Conservation (phyloP, 1,140 invertebrate genomes). For the Zaprionus capensis region DNA sequence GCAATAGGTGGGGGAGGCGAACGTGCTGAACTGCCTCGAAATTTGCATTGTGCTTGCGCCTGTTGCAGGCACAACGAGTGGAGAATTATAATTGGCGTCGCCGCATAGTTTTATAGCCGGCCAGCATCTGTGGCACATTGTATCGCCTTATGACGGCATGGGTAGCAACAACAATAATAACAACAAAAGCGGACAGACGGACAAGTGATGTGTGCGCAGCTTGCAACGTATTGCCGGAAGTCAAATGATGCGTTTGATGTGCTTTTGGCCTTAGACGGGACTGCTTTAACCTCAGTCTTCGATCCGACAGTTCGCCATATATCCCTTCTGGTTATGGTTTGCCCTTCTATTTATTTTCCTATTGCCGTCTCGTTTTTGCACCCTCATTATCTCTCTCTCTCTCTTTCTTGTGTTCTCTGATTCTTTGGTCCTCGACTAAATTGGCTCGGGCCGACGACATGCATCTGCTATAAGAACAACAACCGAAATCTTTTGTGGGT, state of each 20-base stretch:
- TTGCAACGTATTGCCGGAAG: constrained; percentile 66
- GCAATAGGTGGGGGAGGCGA: background rate
- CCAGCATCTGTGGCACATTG: constrained; percentile 69
- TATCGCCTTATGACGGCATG: constrained; percentile 39
- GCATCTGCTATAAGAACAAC: constrained; percentile 24
- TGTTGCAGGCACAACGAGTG: constrained; percentile 44
- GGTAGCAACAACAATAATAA: constrained; percentile 31
- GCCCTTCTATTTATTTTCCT: constrained; percentile 26
- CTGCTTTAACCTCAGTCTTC: constrained; percentile 21
- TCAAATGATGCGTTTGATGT: constrained; percentile 76
- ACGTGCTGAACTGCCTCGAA: constrained; percentile 27
- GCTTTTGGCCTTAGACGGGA: constrained; percentile 46
- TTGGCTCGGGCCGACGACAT: constrained; percentile 36
- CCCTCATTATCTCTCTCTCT: background rate
- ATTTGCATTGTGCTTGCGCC: constrained; percentile 54
- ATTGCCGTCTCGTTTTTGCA: constrained; percentile 18
- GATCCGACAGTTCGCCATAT: constrained; percentile 5
- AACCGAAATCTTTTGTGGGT: constrained; percentile 30
- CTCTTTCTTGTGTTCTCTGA: background rate
- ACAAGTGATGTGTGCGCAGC: constrained; percentile 36
- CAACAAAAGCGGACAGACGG: constrained; percentile 8
- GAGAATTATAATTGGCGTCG: constrained; percentile 54
- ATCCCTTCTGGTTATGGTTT: constrained; percentile 18
- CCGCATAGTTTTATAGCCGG: constrained; percentile 51
- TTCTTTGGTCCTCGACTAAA: constrained; percentile 8